Evolutionary conservation across 2,113 vertebrate species (phyloP), one percentile per base, ranked within the genome.

Genomic region (Puntigrus tetrazona): DNA sequence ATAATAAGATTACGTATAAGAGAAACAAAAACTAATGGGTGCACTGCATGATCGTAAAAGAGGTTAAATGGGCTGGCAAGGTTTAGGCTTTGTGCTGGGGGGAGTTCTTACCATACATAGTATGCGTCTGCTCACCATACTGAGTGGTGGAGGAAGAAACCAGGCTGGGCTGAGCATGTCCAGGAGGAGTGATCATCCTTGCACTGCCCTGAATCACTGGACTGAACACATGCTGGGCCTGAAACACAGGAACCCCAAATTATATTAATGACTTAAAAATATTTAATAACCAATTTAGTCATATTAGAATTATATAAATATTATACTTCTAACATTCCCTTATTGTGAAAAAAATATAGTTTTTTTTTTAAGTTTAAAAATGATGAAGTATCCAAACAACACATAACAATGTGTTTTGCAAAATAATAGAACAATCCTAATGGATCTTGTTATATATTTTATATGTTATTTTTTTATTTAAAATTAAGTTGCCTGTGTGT

Each of bases 91-190:
- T 43, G 38, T 27, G 22, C 25, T 50, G 85, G 1, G 7, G 69
- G n/a, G 29, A 13, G 29, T 45, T 94, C 97, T 86, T 97, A 99
- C 97, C 97, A 96, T 98, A 99, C 97, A 99, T 99, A 73, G 97
- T 96, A 93, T 99, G 98, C 74, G 97, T 97, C 96, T 99, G 97
- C 91, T 99, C 98, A 87, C 95, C 96, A 89, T 97, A 99, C 93
- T 99, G 98, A 87, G 96, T 93, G 80, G 96, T 96, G 45, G 97
- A 96, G 74, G 97, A 98, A 9, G 97, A 97, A 55, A 98, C 97
- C 81, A 99, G 93, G 83, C 95, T 93, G 81, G 96, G 96, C 89
- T 99, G 98, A 80, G 96, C 97, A 2, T 99, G 98, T 10, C 95
- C 87, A 63, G 96, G 96, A 16, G 97, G 95, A 3, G 96, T 97